These are phyloP conservation scores for Synanthedon andrenaeformis DNA, from an alignment of 2,888 invertebrate species.

Conservation along the genomic window DNA sequence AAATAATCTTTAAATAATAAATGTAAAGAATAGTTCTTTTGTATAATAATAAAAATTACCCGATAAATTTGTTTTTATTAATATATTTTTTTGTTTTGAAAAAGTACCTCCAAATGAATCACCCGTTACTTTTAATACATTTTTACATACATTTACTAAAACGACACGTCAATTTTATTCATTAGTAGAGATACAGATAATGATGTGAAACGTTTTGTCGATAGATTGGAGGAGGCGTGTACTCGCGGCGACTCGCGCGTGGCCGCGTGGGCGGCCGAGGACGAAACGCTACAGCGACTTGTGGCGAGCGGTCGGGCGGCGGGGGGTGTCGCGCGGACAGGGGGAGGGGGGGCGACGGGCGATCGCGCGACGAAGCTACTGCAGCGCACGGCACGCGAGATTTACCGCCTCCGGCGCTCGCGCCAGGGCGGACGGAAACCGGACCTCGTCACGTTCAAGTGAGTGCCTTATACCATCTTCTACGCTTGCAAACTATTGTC, in stretches of 20 bases:
- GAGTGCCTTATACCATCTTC: constrained; percentile 39
- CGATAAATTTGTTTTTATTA: too few species aligned
- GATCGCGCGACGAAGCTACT: constrained; percentile 85
- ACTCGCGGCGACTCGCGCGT: constrained; percentile 84
- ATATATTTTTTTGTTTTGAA: too few species aligned
- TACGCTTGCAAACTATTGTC: neutral
- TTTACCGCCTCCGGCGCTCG: constrained; percentile 89
- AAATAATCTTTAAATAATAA: too few species aligned
- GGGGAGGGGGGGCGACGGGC: constrained; percentile 41
- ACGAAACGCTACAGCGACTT: constrained; percentile 85
- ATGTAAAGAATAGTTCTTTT: too few species aligned
- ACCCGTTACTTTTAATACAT: too few species aligned
- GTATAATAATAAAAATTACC: too few species aligned
- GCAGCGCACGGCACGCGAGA: constrained; percentile 90
- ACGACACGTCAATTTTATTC: too few species aligned
- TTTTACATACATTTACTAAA: too few species aligned
- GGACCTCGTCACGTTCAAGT: constrained; percentile 94
- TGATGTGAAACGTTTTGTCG: constrained; percentile 5
- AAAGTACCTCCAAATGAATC: too few species aligned
- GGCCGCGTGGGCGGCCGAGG: constrained; percentile 88
- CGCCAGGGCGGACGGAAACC: constrained; percentile 90
- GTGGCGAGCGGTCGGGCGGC: constrained; percentile 59
- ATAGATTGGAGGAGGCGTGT: constrained; percentile 84
- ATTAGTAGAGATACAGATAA: too few species aligned
- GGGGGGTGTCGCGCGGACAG: constrained; percentile 37